Conservation (phyloP, 2,113 vertebrate species). For the Ranitomeya imitator region DNA sequence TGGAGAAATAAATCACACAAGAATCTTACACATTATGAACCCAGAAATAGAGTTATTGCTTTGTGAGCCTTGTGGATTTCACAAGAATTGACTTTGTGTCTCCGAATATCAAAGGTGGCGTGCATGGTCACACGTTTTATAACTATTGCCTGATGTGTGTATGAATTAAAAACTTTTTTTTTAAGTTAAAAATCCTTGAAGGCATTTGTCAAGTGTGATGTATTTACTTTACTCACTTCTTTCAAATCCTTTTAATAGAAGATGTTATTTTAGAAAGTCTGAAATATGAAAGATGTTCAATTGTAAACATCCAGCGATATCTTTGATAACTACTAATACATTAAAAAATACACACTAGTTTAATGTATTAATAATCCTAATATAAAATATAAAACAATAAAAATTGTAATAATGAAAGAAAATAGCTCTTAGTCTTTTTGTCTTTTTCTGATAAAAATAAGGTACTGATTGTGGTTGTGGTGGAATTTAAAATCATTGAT, state of each 20-base stretch:
- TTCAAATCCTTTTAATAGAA: background rate
- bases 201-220: background rate
- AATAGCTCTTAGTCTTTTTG: no score
- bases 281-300: background rate
- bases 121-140: constrained; percentile 28
- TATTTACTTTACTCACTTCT: background rate
- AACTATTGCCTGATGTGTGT: constrained; percentile 6
- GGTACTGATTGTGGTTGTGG: no score
- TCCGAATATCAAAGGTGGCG: constrained; percentile 31
- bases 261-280: background rate
- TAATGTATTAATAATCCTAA: no score
- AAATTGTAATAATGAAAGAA: no score
- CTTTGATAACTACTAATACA: background rate
- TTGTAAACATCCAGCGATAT: background rate
- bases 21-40: constrained; percentile 24
- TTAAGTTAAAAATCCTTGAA: constrained; percentile 46
- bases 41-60: constrained; percentile 31
- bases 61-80: constrained; percentile 23
- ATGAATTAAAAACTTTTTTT: constrained; percentile 47
- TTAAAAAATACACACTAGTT: no score
- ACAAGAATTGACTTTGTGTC: constrained; percentile 44
- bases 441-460: no score
- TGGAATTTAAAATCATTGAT: no score
- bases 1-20: constrained; percentile 37
- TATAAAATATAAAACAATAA: background rate